Base-by-base conservation (phyloP, 1,140 invertebrate genomes). In the Drosophila ogumai region DNA sequence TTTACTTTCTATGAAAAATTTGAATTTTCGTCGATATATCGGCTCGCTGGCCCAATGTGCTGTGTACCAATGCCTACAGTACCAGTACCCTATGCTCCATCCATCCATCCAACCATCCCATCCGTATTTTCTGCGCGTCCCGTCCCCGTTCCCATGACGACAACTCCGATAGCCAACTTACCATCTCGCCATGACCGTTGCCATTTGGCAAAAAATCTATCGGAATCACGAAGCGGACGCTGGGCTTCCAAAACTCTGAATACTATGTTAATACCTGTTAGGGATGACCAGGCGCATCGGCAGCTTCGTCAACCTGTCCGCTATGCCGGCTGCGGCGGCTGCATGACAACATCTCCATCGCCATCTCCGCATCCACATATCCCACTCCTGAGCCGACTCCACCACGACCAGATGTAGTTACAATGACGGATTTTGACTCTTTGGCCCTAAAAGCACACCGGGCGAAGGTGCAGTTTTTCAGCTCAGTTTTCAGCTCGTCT, bases 371-470 rank as follows among this genome's bases (percentile, higher is more conserved):
- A 38, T 44, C 57, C 43, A 43, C 31, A 41, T 31, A 50, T 43
- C 54, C 44, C 59, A 46, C 59, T 38, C 65, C 34, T 12, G 59
- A 61, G 17, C 8, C 64, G n/a, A 38, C 44, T 22, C 73, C 75
- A 57, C 58, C 75, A 84, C 71, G n/a, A 46, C 31, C 22, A 31
- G 19, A 72, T 82, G 81, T 75, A 76, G 82, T 79, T 88, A 79
- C 82, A 88, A 87, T 87, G 82, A 87, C 82, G 84, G 76, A 87
- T 87, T 87, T 87, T 84, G 84, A 81, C 84, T 88, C 79, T 87
- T 84, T 75, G 76, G 82, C 82, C 82, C 82, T 87, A 87, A 87
- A 88, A 88, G 65, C 84, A 54, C 44, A 57, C 52, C 49, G 44
- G 38, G 19, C 75, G 69, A 67, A 88, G 84, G 82, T 79, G 80